These are phyloP conservation scores for Epinephelus cyanopodus DNA, from an alignment of 2,113 vertebrate species.

Conservation along the genomic window DNA sequence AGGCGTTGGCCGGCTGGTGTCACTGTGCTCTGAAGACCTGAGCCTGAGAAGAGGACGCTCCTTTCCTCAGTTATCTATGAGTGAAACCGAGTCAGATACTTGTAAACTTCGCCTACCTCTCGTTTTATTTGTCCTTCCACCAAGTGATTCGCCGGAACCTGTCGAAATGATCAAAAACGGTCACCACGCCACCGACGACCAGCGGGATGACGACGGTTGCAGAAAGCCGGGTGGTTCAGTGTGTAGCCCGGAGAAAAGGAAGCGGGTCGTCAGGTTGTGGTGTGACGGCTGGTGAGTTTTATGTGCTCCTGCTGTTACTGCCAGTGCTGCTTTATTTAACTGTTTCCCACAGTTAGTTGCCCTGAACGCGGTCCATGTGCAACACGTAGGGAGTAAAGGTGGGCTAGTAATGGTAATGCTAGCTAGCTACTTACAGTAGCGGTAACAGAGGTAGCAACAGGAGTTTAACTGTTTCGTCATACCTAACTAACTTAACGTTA, in stretches of 20 bases:
- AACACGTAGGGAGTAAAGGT: no score
- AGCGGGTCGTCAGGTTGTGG: slow-evolving; percentile 89
- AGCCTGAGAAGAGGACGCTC: neutral
- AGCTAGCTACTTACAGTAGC: slow-evolving; percentile 30
- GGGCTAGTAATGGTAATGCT: slow-evolving; percentile 61
- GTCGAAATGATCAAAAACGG: slow-evolving; percentile 90
- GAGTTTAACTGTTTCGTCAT: neutral
- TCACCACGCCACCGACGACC: slow-evolving; percentile 65
- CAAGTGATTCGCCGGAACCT: accelerated
- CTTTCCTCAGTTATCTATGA: neutral
- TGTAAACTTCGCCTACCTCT: neutral
- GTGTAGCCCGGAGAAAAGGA: slow-evolving; percentile 83
- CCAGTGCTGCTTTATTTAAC: neutral
- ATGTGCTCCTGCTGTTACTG: neutral
- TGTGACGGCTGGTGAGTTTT: slow-evolving; percentile 94
- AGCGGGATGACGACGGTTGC: slow-evolving; percentile 41
- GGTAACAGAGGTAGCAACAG: slow-evolving; percentile 8
- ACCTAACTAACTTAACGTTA: neutral
- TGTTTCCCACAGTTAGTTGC: accelerated
- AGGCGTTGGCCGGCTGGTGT: slow-evolving; percentile 62
- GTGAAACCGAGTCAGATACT: no score
- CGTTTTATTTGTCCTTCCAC: neutral
- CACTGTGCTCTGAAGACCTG: neutral
- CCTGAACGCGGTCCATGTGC: no score
- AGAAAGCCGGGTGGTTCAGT: slow-evolving; percentile 18